Base-by-base conservation (phyloP, 1,140 invertebrate species). In the Trinorchestia longiramus region DNA sequence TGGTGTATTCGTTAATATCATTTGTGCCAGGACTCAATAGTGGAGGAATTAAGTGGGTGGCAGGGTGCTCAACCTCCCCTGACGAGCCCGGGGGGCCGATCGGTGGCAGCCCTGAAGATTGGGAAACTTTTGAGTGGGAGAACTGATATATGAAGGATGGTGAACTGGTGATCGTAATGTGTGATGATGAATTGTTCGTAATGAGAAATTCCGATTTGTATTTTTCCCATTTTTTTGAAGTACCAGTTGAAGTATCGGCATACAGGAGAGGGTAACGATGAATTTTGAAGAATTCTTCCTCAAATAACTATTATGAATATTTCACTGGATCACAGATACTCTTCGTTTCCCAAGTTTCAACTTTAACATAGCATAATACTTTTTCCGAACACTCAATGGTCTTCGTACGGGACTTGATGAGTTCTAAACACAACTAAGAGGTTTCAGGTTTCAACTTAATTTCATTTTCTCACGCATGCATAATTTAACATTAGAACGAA, bases 1-100 rank as follows among this genome's bases (percentile, higher is more conserved):
- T 94, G 92, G 92, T 94, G 92, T 94, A 94, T 40, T 43, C 92
- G 44, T 94, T 94, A 47, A 94, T 94, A n/a, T 94, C 92, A 43
- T 94, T 94, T 43, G 92, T 43, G 44, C 92, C 92, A n/a, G 92
- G 92, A 43, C 92, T 94, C 43, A 94, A 43, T 40, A 94, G 92
- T 28, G 92, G 92, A 43, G 92, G 92, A 47, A 94, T 43, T 44
- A 94, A 43, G 92, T 94, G 92, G 92, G 92, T 94, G 43, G 92
- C 92, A 44, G 92, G 92, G 40, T 94, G 47, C 92, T 94, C 92
- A 6, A 94, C 92, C 92, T 94, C 92, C 44, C 92, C 92, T n/a
- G 92, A 94, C 6, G 92, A 94, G 43, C 44, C 92, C 41, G 40
- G 41, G 92, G 92, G 92, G 3, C 43, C 92, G 6, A 42, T 47